Base-by-base conservation (phyloP, 2,797 vertebrate species). In the Acrocephalus scirpaceus region DNA sequence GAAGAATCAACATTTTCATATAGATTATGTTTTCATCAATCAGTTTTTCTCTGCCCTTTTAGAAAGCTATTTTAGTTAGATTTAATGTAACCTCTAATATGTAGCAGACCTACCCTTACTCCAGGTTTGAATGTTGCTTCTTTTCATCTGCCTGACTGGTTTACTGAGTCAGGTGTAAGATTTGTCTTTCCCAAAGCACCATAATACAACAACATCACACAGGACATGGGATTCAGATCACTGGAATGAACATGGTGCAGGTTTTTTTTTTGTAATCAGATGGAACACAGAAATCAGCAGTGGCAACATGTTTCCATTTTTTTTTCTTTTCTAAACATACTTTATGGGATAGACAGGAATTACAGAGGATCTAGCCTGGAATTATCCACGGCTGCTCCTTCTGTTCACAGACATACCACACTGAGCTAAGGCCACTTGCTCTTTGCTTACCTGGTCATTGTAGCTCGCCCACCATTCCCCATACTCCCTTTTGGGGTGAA, bases 401-500 rank as follows among this genome's bases (percentile, higher is more conserved):
- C 92, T 86, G 87, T 94, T 72, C 51, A 98, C 98, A 98, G 88
- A 96, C 95, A 98, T 88, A 95, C 73, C 88, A 98, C 96, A 97
- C 87, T 95, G 96, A 87, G 89, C 96, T 88, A 77, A 88, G 92
- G 94, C 91, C 97, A 96, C 97, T 98, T 97, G 97, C 96, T 91
- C 60, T 97, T 97, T 94, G 97, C 98, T 98, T 98, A 98, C 98
- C 98, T 98, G 97, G 98, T 98, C 97, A 98, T 97, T 86, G 98
- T 98, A 95, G 98, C 98, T 98, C 98, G 96, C 98, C 98, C 98
- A 98, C 98, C 98, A 98, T 98, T 98, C 95, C 98, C 98, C 98
- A 98, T 97, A 98, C 98, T 98, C 98, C 98, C 98, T 98, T 98
- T 98, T 97, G 98, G 98, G 97, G 98, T 98, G 98, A 98, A 98